phyloP scores from a whole-genome alignment of 1,140 invertebrate genomes.

The Lordiphosa clarofinis region DNA sequence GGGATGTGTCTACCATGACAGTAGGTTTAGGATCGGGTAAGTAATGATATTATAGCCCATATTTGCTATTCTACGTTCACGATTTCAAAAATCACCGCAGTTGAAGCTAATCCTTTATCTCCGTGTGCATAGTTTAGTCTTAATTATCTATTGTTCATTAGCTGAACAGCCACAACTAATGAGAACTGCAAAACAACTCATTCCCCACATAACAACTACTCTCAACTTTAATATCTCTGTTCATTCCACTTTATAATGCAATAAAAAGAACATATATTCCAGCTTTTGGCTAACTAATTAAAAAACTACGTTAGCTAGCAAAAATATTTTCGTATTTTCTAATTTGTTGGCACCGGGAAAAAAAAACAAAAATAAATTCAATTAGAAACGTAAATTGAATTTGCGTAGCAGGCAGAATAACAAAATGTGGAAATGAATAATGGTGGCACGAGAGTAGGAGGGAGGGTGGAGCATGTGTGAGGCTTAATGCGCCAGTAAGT shows the following conservation, averaged over 20 bases:
- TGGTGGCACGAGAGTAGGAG: constrained; percentile 16
- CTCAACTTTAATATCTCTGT: neutral
- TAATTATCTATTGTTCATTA: no score
- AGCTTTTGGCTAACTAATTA: no score
- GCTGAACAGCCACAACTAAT: no score
- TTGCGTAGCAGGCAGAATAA: constrained; percentile 60
- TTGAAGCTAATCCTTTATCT: no score
- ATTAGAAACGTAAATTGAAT: constrained; percentile 73
- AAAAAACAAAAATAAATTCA: constrained; percentile 38
- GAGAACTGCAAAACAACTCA: no score
- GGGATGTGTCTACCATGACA: no score
- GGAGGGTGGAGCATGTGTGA: constrained; percentile 10
- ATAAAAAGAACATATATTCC: neutral
- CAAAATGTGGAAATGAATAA: constrained; percentile 62
- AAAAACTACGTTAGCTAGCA: constrained; percentile 58
- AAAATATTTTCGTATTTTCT: constrained; percentile 72
- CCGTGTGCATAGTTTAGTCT: no score
- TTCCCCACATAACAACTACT: no score
- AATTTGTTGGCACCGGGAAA: constrained; percentile 25
- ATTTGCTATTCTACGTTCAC: no score
- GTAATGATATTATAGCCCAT: no score
- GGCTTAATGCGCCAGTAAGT: constrained; percentile 7
- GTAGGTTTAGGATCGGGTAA: no score
- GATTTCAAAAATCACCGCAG: no score
- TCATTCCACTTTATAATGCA: neutral